Evolutionary conservation across 2,888 invertebrate genomes (phyloP).

Genomic region (Orchesella flavescens): DNA sequence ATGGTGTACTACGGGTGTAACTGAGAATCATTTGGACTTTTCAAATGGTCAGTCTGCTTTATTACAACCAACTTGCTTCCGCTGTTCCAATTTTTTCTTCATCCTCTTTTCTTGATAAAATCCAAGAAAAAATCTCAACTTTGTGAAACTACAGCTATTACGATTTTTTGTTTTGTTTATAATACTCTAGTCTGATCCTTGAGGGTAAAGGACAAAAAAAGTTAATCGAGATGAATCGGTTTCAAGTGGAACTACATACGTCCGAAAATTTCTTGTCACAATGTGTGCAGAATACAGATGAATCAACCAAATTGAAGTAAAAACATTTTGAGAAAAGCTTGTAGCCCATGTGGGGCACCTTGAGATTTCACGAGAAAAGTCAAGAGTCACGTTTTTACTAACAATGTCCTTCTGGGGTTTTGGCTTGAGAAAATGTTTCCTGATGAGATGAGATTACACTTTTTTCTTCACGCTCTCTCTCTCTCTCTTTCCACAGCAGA

Average conservation of each 20-base stretch:
- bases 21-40: no score
- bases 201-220: conserved; percentile 34
- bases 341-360: not conserved
- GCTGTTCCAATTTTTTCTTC: conserved; percentile 16
- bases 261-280: not conserved
- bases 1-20: not conserved
- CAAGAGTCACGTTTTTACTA: not conserved
- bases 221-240: conserved; percentile 62
- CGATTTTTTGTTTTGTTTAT: conserved; percentile 7
- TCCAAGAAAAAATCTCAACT: conserved; percentile 30
- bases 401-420: not conserved
- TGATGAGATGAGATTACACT: no score
- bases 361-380: conserved; percentile 23
- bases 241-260: conserved; percentile 27
- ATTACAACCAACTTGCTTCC: not conserved
- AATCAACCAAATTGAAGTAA: not conserved
- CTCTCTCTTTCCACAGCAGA: no score
- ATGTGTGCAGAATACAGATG: not conserved
- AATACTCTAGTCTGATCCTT: not conserved
- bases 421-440: not conserved
- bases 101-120: conserved; percentile 48
- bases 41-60: no score
- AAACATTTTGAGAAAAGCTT: not conserved
- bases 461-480: no score
- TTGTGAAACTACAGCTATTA: not conserved